Evolutionary conservation across 2,113 vertebrate genomes (phyloP).

Genomic region (Bos indicus): DNA sequence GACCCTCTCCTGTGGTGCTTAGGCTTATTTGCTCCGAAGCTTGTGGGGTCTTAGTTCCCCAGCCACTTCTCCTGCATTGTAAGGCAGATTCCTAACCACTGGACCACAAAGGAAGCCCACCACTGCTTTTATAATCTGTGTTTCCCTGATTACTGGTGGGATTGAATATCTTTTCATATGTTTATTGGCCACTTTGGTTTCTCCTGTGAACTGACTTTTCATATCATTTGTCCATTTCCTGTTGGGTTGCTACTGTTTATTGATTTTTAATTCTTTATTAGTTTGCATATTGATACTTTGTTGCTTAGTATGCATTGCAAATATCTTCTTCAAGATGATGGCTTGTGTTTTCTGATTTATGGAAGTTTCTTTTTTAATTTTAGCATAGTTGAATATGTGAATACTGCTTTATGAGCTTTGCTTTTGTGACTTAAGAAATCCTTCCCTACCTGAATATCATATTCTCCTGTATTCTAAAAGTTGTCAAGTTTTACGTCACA

Average conservation of each 20-base stretch:
- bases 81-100: background rate
- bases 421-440: constrained; percentile 4
- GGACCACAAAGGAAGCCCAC: background rate
- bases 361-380: background rate
- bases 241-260: background rate
- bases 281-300: background rate
- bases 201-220: background rate
- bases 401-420: background rate
- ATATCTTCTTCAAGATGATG: background rate
- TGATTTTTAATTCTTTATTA: background rate
- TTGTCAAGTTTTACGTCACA: background rate
- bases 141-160: background rate
- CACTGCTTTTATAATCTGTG: background rate
- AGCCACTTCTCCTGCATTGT: background rate
- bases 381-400: background rate
- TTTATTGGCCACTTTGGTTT: background rate
- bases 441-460: background rate
- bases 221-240: background rate
- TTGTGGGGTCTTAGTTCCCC: background rate
- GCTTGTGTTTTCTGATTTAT: background rate
- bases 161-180: background rate
- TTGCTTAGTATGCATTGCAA: background rate
- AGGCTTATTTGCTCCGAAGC: background rate
- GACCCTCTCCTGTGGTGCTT: background rate
- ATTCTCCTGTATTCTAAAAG: background rate